Evolutionary conservation across 2,888 invertebrate species (phyloP), one percentile per base, ranked within the genome.

Genomic region (Incurvaria masculella): DNA sequence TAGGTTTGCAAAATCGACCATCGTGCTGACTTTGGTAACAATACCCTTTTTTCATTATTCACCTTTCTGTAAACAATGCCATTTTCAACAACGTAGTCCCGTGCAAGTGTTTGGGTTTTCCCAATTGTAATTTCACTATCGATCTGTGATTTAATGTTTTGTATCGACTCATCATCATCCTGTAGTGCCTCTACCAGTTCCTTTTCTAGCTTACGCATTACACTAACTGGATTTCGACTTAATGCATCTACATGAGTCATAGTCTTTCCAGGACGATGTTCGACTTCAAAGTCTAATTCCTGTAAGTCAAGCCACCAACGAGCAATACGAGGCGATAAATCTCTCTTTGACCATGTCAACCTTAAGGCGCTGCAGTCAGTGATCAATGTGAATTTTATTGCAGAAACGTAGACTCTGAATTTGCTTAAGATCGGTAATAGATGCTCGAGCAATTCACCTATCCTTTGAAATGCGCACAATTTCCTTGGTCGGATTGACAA

Each of bases 401-500:
- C 61, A 4, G 61, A 49, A 1, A 68, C 42, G 49, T 66, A 67
- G 1, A 55, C 55, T 11, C 63, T 52, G 49, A 66, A 66, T 46
- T 62, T 59, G 16, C 56, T 49, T 2, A 66, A 33, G 4, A n/a
- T 44, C 44, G 26, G n/a, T 44, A 5, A 26, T 5, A n/a, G 44
- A 14, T 21, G 26, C 44, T 4, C 44, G 27, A 16, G 26, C 44
- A n/a, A 44, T 21, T 5, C 26, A 27, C 4, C 19, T 5, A 16
- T 10, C 16, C 16, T 23, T n/a, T 6, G 23, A 6, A 17, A 44
- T 4, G 14, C 8, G 11, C n/a, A 27, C 18, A 4, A 18, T 42
- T 8, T 44, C 17, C 4, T 44, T 44, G 16, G 5, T 26, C 8
- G 10, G 8, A 44, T 44, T 44, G 8, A 44, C 20, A 23, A 44